A percentile compares a stretch with the other conserved stretches of the same genome.
Evolutionary conservation across 2,888 invertebrate species (phyloP).

Genomic region (Ceramica pisi): DNA sequence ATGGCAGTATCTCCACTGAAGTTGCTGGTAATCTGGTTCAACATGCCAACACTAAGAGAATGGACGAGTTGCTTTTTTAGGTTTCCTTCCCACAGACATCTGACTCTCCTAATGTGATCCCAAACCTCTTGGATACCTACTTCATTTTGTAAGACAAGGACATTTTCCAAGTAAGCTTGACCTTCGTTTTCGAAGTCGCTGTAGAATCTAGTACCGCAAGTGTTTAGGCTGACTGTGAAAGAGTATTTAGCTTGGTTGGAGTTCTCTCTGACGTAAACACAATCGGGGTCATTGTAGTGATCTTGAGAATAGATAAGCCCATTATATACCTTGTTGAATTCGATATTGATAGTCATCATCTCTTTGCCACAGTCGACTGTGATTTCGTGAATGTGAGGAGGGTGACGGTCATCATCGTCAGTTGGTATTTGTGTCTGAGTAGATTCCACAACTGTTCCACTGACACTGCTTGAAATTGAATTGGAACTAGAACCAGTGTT

Average conservation of each 20-base stretch:
- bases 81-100: constrained; percentile 96
- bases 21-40: constrained; percentile 95
- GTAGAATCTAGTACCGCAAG: constrained; percentile 95
- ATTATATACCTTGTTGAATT: constrained; percentile 94
- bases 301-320: constrained; percentile 96
- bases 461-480: constrained; percentile 33
- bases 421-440: constrained; percentile 64
- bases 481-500: constrained; percentile 42
- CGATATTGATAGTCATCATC: constrained; percentile 95
- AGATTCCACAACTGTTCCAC: constrained; percentile 38
- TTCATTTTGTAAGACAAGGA: constrained; percentile 94
- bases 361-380: constrained; percentile 95
- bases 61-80: constrained; percentile 94
- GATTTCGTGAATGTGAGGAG: constrained; percentile 94
- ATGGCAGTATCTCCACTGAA: constrained; percentile 96
- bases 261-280: constrained; percentile 94
- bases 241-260: constrained; percentile 93
- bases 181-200: constrained; percentile 94
- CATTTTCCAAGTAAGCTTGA: constrained; percentile 95
- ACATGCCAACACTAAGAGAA: constrained; percentile 94
- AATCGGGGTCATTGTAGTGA: constrained; percentile 92
- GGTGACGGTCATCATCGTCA: constrained; percentile 93
- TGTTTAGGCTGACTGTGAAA: constrained; percentile 94
- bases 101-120: constrained; percentile 94
- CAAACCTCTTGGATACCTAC: constrained; percentile 94